phyloP scores from a whole-genome alignment of 2,888 invertebrate species.

The Glaucopsyche alexis region DNA sequence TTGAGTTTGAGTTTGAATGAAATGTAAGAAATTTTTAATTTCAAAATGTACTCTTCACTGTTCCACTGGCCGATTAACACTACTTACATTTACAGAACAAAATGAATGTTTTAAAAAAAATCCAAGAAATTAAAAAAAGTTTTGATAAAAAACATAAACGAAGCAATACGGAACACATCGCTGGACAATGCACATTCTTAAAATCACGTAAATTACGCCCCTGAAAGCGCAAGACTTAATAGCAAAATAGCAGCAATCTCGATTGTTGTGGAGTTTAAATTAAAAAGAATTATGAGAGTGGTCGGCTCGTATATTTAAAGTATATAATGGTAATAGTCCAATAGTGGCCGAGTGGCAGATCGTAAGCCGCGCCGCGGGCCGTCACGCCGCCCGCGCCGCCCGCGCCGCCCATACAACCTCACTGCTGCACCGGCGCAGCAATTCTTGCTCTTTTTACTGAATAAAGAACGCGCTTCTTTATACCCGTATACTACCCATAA shows the following conservation, averaged over 20 bases:
- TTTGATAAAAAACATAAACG: too few species aligned
- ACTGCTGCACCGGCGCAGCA: conserved; percentile 62
- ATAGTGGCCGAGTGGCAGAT: conserved; percentile 58
- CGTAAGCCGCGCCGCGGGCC: conserved; percentile 65
- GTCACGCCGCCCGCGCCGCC: conserved; percentile 69
- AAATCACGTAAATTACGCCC: background rate
- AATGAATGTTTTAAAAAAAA: too few species aligned
- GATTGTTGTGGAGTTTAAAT: conserved; percentile 3
- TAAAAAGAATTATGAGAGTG: conserved; percentile 28
- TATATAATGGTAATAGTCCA: conserved; percentile 41
- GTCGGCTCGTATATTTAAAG: conserved; percentile 30
- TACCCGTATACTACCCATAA: background rate
- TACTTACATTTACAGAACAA: too few species aligned
- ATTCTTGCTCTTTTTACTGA: conserved; percentile 46
- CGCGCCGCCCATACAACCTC: conserved; percentile 68
- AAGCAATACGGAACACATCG: too few species aligned
- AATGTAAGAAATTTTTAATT: too few species aligned
- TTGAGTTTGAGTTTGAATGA: too few species aligned
- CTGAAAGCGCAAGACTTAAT: background rate
- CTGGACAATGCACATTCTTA: too few species aligned
- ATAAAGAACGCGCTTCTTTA: conserved; percentile 46
- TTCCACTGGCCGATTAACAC: too few species aligned
- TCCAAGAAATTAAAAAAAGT: too few species aligned
- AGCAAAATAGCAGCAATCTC: conserved; percentile 10
- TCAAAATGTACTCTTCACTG: too few species aligned